Evolutionary conservation across 2,113 vertebrate species (phyloP).

Genomic region (Sebastes schlegelii): DNA sequence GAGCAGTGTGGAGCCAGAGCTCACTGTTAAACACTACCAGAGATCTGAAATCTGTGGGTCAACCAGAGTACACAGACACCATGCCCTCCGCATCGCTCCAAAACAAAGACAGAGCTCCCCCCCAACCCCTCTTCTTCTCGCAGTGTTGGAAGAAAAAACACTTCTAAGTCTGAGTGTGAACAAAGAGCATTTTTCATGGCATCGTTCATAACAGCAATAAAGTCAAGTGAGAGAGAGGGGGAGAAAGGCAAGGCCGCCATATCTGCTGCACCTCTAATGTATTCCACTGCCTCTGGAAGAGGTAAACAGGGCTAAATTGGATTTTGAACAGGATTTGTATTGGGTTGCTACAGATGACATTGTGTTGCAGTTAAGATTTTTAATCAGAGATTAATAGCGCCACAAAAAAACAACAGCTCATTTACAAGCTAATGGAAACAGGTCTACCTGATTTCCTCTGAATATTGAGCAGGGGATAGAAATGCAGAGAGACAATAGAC

Average conservation of each 20-base stretch:
- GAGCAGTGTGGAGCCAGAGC: conserved; percentile 26
- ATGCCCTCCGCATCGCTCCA: conserved; percentile 48
- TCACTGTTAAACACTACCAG: conserved; percentile 32
- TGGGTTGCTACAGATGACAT: conserved; percentile 37
- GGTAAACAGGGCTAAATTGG: conserved; percentile 31
- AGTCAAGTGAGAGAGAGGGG: not conserved
- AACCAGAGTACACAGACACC: conserved; percentile 60
- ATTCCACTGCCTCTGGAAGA: conserved; percentile 24
- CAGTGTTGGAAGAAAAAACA: conserved; percentile 17
- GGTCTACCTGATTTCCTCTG: conserved; percentile 67
- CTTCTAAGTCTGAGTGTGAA: not conserved
- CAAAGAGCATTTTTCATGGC: conserved; percentile 47
- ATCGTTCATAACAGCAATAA: conserved; percentile 12
- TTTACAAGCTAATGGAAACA: conserved; percentile 69
- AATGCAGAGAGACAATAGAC: conserved; percentile 36
- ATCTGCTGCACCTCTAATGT: not conserved
- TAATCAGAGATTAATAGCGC: conserved; percentile 75
- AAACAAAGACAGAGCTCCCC: conserved; percentile 43
- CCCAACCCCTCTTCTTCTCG: conserved; percentile 6
- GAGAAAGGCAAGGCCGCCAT: not conserved
- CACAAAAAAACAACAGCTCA: conserved; percentile 66
- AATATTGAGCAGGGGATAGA: conserved; percentile 55
- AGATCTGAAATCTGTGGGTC: conserved; percentile 53
- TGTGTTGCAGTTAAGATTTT: conserved; percentile 61
- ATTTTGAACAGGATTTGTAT: conserved; percentile 42